These are phyloP conservation scores for Octomys mimax DNA, from an alignment of 2,797 vertebrate genomes.

Conservation along the genomic window DNA sequence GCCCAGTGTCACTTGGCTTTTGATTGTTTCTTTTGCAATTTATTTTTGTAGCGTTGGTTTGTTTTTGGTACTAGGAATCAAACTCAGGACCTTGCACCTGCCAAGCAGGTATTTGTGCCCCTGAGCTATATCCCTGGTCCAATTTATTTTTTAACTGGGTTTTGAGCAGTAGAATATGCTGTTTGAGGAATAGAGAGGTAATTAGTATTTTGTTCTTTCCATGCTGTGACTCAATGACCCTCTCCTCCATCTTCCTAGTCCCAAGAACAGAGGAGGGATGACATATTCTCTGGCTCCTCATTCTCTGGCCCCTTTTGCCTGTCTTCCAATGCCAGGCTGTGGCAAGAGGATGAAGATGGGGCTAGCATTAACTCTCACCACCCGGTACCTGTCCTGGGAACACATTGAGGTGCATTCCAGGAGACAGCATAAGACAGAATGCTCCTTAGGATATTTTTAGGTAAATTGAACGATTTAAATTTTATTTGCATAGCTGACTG, in stretches of 20 bases:
- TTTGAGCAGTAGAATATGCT: background rate
- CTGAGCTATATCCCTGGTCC: too few species aligned
- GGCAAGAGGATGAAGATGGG: fast-evolving
- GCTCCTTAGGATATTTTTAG: background rate
- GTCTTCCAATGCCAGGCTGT: background rate
- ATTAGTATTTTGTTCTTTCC: background rate
- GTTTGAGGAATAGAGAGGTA: background rate
- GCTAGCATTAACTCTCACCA: background rate
- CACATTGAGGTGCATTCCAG: background rate
- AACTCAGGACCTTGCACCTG: too few species aligned
- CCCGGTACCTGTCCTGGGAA: background rate
- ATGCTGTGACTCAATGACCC: background rate
- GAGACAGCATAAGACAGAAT: background rate
- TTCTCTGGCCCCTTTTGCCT: background rate
- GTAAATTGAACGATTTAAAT: background rate
- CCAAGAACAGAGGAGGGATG: background rate
- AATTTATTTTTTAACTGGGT: background rate
- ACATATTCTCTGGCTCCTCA: too few species aligned
- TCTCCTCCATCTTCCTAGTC: background rate
- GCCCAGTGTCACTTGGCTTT: too few species aligned
- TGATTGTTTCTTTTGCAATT: too few species aligned
- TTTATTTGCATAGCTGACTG: conserved; percentile 12
- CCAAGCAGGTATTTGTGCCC: too few species aligned
- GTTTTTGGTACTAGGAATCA: too few species aligned
- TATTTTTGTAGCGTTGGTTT: too few species aligned